These are phyloP conservation scores for Tenthredo livida DNA, from an alignment of 2,888 invertebrate genomes.

Conservation along the genomic window DNA sequence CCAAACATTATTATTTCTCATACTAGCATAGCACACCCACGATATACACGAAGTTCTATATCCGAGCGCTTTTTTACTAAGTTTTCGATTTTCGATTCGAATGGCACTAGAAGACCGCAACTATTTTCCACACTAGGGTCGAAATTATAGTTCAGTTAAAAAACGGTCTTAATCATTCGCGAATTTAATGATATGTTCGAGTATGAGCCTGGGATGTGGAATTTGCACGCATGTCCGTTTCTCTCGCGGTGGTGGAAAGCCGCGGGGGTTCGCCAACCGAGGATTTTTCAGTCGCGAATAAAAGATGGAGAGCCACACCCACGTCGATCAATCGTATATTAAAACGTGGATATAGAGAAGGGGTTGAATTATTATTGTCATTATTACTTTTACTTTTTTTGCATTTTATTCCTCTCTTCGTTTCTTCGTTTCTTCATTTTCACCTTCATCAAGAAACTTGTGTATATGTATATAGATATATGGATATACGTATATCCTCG, in stretches of 20 bases:
- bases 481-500: neutral
- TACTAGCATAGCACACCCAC: no score
- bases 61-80: no score
- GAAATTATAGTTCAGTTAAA: no score
- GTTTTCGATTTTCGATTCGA: no score
- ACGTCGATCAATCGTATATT: slow-evolving; percentile 37
- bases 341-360: slow-evolving; percentile 2
- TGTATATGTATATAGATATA: neutral
- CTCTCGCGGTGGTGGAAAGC: neutral
- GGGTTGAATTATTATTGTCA: slow-evolving; percentile 13
- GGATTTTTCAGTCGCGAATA: slow-evolving; percentile 10
- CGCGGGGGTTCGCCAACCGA: slow-evolving; percentile 26
- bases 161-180: no score
- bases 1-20: neutral
- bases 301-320: slow-evolving; percentile 46
- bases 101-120: no score
- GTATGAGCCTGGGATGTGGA: neutral
- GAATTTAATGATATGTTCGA: no score
- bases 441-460: neutral
- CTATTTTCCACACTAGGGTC: no score
- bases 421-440: neutral
- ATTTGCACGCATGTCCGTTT: slow-evolving; percentile 46
- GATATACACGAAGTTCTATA: no score
- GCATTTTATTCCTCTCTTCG: neutral
- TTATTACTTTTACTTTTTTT: no score